Conservation (phyloP, 37 sponge, comb jelly and placozoan species). For the Diacarnus erythraeanus region DNA sequence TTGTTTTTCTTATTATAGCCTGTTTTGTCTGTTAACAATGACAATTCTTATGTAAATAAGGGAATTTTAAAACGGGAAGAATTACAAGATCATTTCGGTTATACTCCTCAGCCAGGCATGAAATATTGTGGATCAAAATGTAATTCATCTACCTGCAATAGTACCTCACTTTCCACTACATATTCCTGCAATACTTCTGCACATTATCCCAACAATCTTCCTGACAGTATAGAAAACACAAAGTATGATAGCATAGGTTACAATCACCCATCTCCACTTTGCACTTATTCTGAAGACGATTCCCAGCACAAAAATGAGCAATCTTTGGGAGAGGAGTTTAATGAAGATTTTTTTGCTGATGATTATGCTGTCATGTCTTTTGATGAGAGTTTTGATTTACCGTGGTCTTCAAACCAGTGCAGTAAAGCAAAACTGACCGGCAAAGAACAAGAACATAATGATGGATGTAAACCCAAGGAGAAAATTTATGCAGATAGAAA, state of each 20-base stretch:
- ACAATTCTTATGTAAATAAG: no score
- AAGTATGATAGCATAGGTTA: no score
- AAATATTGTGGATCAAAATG: not conserved
- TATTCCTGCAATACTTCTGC: not conserved
- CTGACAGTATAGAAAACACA: no score
- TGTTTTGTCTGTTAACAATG: not conserved
- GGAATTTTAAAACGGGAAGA: not conserved
- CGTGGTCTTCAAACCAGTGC: no score
- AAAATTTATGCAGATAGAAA: no score
- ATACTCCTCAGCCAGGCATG: not conserved
- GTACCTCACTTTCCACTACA: not conserved
- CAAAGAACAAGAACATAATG: no score
- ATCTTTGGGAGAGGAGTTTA: not conserved
- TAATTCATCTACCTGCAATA: not conserved
- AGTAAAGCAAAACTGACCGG: no score
- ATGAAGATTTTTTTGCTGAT: not conserved
- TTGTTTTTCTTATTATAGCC: not conserved
- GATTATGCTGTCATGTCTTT: not conserved
- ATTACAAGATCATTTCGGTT: not conserved
- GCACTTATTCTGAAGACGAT: no score
- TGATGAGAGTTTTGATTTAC: not conserved
- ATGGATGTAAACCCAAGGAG: no score
- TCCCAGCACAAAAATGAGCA: no score
- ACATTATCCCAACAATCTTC: not conserved
- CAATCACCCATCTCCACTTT: no score